Evolutionary conservation across 2,888 invertebrate genomes (phyloP).

Genomic region (Phengaris arion): DNA sequence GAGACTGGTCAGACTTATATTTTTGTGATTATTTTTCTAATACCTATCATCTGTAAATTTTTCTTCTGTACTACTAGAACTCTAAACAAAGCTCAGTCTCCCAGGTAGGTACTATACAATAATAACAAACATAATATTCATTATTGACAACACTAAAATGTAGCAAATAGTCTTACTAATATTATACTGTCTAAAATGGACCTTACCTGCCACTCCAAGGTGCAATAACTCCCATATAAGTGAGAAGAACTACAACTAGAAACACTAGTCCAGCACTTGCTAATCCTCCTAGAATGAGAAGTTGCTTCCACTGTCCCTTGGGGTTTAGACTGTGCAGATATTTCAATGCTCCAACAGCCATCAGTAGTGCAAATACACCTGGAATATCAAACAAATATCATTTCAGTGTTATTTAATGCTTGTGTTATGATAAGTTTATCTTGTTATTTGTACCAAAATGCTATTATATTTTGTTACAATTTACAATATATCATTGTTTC

Average conservation of each 20-base stretch:
- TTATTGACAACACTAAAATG: no score
- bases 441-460: no score
- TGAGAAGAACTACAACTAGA: constrained; percentile 90
- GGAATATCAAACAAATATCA: constrained; percentile 46
- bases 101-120: no score
- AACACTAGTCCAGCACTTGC: constrained; percentile 89
- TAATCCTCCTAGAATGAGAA: constrained; percentile 89
- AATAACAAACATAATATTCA: no score
- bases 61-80: no score
- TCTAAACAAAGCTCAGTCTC: no score
- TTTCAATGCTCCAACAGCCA: constrained; percentile 92
- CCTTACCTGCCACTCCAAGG: constrained; percentile 93
- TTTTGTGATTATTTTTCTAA: no score
- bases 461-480: no score
- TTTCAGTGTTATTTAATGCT: neutral
- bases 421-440: no score
- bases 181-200: neutral
- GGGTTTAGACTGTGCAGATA: constrained; percentile 93
- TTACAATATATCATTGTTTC: no score
- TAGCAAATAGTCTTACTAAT: neutral
- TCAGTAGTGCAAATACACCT: constrained; percentile 96
- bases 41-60: no score
- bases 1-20: no score
- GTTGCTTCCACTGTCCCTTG: constrained; percentile 92
- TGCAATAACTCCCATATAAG: constrained; percentile 96